Base-by-base conservation (phyloP, 1,140 invertebrate genomes). In the Euura lappo region DNA sequence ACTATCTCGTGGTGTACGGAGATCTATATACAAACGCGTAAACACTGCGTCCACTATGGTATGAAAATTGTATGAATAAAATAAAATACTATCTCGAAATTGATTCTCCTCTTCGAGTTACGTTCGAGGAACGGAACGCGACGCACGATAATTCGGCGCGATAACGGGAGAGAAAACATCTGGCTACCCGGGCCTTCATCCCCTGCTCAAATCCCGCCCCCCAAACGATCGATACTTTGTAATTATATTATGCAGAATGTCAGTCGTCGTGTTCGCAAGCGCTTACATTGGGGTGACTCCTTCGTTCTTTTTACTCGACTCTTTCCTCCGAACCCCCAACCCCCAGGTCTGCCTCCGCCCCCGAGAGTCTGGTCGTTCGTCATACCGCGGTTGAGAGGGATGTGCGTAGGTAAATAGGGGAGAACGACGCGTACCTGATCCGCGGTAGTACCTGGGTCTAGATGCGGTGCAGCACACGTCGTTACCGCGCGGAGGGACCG, bases 241-340 rank as follows among this genome's bases (percentile, higher is more conserved):
- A 80, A 80, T 79, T 77, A 78, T 78, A 80, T 80, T 80, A 80
- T 79, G 79, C 77, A 68, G 73, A 80, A 76, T 74, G 79, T 75
- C 75, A 73, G 28, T 68, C 71, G 76, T 45, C 76, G 70, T 68
- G 74, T 70, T 73, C 77, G 71, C 68, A 3, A 69, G 68, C 74
- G 70, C 70, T 65, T 45, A 71, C 44, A 71, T 73, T 74, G 79
- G 77, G 77, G 77, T 79, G 79, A 79, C 51, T 73, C 51, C 45
- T 51, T 73, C 68, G 60, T 13, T 72, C 67, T 70, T 64, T 3
- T 69, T 68, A 11, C 28, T 68, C 28, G 8, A n/a, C 28, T 44
- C 67, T 28, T 5, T 44, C 67, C 67, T 42, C 67, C 10, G 67
- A 44, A 28, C 28, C 42, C 67, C 28, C 51, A 60, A 60, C 10